Conservation (phyloP, 2,113 vertebrate species). For the Zingel zingel region DNA sequence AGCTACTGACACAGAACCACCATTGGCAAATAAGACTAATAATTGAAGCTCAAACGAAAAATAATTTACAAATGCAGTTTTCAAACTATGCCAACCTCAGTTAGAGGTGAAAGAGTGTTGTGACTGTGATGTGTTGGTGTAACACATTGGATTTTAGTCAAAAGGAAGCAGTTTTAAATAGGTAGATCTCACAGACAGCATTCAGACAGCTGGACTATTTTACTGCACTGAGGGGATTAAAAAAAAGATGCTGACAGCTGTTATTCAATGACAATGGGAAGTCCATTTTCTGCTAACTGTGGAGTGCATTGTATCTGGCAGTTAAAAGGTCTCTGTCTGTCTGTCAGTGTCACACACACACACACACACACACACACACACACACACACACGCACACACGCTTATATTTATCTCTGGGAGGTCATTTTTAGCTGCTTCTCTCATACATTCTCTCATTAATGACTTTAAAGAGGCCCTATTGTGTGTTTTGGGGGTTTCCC, state of each 20-base stretch:
- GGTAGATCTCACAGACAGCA: not conserved
- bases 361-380: not conserved
- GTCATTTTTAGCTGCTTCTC: conserved; percentile 10
- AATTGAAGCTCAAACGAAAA: not conserved
- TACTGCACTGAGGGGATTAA: conserved; percentile 22
- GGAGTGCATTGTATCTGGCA: not conserved
- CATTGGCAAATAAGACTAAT: too few relatives aligned
- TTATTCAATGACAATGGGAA: conserved; percentile 47
- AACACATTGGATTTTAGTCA: not conserved
- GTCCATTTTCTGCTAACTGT: conserved; percentile 20
- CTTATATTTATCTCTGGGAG: conserved; percentile 6
- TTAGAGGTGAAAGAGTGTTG: not conserved
- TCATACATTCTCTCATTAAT: conserved; percentile 30
- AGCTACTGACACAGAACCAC: not conserved
- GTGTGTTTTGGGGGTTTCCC: too few relatives aligned
- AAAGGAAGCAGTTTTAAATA: not conserved
- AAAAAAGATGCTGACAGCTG: conserved; percentile 34
- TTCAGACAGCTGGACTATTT: conserved; percentile 10
- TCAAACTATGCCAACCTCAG: not conserved
- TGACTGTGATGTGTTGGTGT: not conserved
- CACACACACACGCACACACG: not conserved
- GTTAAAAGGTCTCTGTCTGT: conserved; percentile 24
- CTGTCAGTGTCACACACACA: not conserved
- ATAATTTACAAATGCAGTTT: not conserved
- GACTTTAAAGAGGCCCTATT: not conserved